Evolutionary conservation across 2,888 invertebrate species (phyloP).

Genomic region (Lycophotia porphyrea): DNA sequence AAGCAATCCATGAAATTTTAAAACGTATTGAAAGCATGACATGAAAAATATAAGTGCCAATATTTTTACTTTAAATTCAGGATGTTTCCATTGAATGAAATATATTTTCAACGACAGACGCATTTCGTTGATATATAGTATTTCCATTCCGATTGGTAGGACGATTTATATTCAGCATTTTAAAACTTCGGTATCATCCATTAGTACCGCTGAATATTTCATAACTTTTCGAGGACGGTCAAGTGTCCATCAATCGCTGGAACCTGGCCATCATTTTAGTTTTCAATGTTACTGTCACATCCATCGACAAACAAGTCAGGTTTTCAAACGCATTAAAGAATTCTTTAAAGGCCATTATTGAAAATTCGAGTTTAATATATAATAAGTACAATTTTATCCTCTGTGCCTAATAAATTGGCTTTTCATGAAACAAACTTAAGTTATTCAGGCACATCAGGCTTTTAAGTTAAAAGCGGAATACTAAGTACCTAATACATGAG

Average conservation of each 20-base stretch:
- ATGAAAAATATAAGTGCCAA: background rate
- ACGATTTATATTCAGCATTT: conserved; percentile 57
- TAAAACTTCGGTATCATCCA: conserved; percentile 51
- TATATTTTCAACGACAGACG: conserved; percentile 39
- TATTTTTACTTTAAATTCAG: conserved; percentile 3
- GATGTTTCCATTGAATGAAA: conserved; percentile 36
- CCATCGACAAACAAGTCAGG: background rate
- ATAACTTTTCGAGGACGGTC: conserved; percentile 14
- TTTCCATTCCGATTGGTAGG: conserved; percentile 30
- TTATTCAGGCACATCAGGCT: background rate
- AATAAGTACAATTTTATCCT: background rate
- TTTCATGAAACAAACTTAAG: background rate
- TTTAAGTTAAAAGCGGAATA: background rate
- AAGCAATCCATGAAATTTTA: conserved; percentile 6
- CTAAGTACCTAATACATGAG: background rate
- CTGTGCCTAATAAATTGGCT: background rate
- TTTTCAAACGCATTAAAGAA: background rate
- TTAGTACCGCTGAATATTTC: conserved; percentile 46
- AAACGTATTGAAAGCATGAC: conserved; percentile 8
- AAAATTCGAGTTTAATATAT: background rate
- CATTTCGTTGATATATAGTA: conserved; percentile 33
- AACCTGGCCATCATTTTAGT: background rate
- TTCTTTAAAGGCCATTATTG: background rate
- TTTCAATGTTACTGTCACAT: background rate
- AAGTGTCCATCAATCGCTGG: conserved; percentile 29